phyloP scores from a whole-genome alignment of 1,140 invertebrate species.

The Cotesia chilonis region DNA sequence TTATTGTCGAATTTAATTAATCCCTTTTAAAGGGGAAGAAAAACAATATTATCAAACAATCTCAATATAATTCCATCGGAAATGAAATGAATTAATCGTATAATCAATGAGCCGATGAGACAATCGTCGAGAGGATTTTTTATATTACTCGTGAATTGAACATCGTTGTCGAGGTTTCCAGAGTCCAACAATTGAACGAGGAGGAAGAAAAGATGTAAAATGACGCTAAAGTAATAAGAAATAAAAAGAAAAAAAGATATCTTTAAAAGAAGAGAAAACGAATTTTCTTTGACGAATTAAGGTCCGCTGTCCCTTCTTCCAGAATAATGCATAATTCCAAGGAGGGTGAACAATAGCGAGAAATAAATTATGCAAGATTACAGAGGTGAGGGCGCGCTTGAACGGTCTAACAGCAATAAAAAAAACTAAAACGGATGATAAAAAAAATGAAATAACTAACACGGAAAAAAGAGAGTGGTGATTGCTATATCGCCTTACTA shows the following conservation, averaged over 20 bases:
- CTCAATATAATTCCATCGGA: not conserved
- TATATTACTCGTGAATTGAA: constrained; percentile 8
- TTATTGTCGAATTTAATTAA: too few relatives aligned
- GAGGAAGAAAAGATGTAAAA: constrained; percentile 21
- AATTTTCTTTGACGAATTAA: constrained; percentile 59
- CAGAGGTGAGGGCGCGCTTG: constrained; percentile 43
- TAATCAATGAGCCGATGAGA: constrained; percentile 25
- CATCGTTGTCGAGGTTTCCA: constrained; percentile 22
- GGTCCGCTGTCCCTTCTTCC: constrained; percentile 41
- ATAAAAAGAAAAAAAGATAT: constrained; percentile 42
- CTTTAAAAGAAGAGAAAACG: constrained; percentile 46
- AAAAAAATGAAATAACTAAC: constrained; percentile 10
- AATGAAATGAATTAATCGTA: constrained; percentile 33
- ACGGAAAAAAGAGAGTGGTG: constrained; percentile 30
- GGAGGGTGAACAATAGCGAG: constrained; percentile 53
- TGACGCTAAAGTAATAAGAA: constrained; percentile 35
- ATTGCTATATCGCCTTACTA: constrained; percentile 41
- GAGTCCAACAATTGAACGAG: constrained; percentile 5
- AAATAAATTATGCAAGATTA: constrained; percentile 64
- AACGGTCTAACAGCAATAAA: constrained; percentile 21
- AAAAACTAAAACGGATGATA: constrained; percentile 11
- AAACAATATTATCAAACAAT: constrained; percentile 1
- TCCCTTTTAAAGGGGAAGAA: not conserved
- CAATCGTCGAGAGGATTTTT: constrained; percentile 31
- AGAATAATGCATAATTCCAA: constrained; percentile 58